Evolutionary conservation across 2,113 vertebrate species (phyloP).

Genomic region (Calyptommatus sinebrachiatus): DNA sequence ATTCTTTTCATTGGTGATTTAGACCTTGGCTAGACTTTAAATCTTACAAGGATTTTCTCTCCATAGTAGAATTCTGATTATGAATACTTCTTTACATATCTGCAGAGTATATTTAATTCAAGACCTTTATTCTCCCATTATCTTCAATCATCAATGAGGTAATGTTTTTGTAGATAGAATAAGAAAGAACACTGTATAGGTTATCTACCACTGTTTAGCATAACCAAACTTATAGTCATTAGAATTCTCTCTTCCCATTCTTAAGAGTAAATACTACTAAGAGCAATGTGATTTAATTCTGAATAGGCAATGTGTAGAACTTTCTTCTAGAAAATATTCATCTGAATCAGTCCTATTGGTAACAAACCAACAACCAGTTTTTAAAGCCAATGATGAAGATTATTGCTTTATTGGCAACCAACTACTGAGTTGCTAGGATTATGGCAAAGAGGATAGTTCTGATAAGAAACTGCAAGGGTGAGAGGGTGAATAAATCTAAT

Average conservation of each 20-base stretch:
- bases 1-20: slow-evolving; percentile 22
- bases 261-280: too few species aligned
- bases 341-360: too few species aligned
- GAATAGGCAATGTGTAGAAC: background rate
- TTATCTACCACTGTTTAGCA: background rate
- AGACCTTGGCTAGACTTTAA: slow-evolving; percentile 2
- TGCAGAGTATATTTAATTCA: slow-evolving; percentile 7
- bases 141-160: background rate
- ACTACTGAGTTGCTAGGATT: too few species aligned
- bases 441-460: too few species aligned
- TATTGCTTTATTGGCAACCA: too few species aligned
- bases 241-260: too few species aligned
- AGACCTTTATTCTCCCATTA: slow-evolving; percentile 19
- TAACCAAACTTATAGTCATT: background rate
- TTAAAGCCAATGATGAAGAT: too few species aligned
- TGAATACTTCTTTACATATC: slow-evolving; percentile 13
- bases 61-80: slow-evolving; percentile 9
- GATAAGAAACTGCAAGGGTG: too few species aligned
- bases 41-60: slow-evolving; percentile 8
- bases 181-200: slow-evolving; percentile 1
- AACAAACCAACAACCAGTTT: too few species aligned
- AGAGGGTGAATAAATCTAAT: too few species aligned
- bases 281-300: too few species aligned
- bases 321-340: background rate
- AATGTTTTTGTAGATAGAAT: background rate